Evolutionary conservation across 2,113 vertebrate genomes (phyloP).

Genomic region (Notechis scutatus): DNA sequence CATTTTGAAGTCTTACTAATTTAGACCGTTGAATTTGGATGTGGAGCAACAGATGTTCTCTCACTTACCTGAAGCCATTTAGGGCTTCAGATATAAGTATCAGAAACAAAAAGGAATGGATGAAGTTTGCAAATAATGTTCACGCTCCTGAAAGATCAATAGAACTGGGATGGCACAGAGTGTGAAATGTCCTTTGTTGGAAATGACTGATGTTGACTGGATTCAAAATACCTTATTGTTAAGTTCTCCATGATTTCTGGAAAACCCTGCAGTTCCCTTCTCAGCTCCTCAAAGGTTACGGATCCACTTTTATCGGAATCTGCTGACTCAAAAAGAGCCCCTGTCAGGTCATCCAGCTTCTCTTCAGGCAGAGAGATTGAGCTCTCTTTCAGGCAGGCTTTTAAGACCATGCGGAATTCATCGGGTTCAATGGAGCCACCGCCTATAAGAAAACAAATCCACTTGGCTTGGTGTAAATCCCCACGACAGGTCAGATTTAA

Average conservation of each 20-base stretch:
- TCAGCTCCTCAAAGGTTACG: constrained; percentile 89
- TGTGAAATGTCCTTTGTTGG: background rate
- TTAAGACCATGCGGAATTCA: constrained; percentile 79
- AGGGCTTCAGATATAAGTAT: background rate
- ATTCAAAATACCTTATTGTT: constrained; percentile 77
- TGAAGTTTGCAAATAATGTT: background rate
- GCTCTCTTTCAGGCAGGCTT: constrained; percentile 82
- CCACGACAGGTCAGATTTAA: no score
- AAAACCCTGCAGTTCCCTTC: constrained; percentile 78
- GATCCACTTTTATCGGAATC: constrained; percentile 81
- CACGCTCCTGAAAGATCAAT: background rate
- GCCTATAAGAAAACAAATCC: constrained; percentile 57
- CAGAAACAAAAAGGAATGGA: background rate
- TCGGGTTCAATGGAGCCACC: constrained; percentile 83
- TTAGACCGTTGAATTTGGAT: background rate
- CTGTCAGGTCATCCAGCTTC: constrained; percentile 80
- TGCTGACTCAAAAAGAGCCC: constrained; percentile 80
- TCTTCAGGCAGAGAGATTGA: constrained; percentile 81
- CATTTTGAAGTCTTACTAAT: background rate
- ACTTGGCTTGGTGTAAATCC: rapidly evolving
- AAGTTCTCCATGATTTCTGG: constrained; percentile 89
- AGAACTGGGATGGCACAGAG: background rate
- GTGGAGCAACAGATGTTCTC: background rate
- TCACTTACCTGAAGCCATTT: background rate
- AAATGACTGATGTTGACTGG: background rate